Conservation (phyloP, 2,797 vertebrate genomes). For the Muscicapa striata region DNA sequence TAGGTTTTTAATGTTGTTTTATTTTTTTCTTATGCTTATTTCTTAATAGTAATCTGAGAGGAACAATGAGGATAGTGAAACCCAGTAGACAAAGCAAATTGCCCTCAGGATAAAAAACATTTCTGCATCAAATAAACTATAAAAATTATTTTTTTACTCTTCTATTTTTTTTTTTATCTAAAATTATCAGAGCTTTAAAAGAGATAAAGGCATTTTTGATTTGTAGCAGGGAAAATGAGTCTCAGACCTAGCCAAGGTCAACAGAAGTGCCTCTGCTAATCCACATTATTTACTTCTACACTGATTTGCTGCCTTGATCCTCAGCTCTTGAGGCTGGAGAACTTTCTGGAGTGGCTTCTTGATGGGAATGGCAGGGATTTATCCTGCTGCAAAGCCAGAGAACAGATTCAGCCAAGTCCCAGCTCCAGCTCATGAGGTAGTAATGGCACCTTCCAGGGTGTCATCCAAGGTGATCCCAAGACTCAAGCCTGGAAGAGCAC, state of each 20-base stretch:
- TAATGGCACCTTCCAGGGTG: neutral
- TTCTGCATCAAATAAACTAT: neutral
- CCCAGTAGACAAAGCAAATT: neutral
- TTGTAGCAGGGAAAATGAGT: neutral
- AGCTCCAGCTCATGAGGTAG: neutral
- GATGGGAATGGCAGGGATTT: neutral
- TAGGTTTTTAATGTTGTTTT: neutral
- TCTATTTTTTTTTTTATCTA: neutral
- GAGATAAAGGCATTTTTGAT: neutral
- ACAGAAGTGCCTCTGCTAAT: neutral
- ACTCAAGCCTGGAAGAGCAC: neutral
- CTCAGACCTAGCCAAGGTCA: neutral
- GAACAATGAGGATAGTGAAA: neutral
- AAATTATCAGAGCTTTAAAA: neutral
- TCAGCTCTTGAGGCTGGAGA: neutral
- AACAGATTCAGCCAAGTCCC: neutral
- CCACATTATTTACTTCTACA: neutral
- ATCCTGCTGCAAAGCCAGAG: neutral
- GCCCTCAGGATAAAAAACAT: neutral
- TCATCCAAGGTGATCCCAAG: neutral
- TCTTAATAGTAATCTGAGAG: neutral
- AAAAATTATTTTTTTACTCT: neutral
- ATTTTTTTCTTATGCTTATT: neutral
- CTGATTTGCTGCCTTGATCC: neutral
- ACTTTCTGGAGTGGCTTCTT: neutral